Conservation (phyloP, 2,888 invertebrate genomes). For the Meiosimyza platycephala region DNA sequence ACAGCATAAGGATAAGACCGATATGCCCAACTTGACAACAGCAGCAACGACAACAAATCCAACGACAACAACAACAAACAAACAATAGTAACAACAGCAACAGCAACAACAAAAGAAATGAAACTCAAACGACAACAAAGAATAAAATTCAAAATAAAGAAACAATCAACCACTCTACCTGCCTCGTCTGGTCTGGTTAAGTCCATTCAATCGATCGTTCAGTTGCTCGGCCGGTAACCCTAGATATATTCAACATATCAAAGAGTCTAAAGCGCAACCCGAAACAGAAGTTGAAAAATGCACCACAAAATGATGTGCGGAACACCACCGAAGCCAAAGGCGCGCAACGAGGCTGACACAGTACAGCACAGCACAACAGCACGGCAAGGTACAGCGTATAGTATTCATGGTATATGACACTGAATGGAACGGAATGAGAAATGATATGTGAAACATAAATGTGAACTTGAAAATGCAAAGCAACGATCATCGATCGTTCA, state of each 20-base stretch:
- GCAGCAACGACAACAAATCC: background rate
- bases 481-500: background rate
- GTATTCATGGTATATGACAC: too few relatives aligned
- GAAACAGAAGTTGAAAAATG: conserved; percentile 21
- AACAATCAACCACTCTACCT: conserved; percentile 5
- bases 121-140: conserved; percentile 51
- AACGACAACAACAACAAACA: conserved; percentile 39
- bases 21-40: conserved; percentile 9
- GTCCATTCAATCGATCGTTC: background rate
- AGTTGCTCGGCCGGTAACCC: too few relatives aligned
- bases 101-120: conserved; percentile 43
- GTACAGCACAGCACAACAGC: too few relatives aligned
- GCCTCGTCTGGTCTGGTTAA: background rate
- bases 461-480: background rate
- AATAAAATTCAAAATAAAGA: conserved; percentile 2
- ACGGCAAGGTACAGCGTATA: too few relatives aligned
- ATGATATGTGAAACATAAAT: too few relatives aligned
- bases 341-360: too few relatives aligned
- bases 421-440: too few relatives aligned
- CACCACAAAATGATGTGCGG: conserved; percentile 24
- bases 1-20: conserved; percentile 1
- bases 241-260: too few relatives aligned
- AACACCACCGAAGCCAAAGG: conserved; percentile 15
- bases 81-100: conserved; percentile 33
- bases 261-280: background rate